A percentile compares a stretch with the other conserved stretches of the same genome.
phyloP scores from a whole-genome alignment of 2,113 vertebrate species.

The Charina bottae region DNA sequence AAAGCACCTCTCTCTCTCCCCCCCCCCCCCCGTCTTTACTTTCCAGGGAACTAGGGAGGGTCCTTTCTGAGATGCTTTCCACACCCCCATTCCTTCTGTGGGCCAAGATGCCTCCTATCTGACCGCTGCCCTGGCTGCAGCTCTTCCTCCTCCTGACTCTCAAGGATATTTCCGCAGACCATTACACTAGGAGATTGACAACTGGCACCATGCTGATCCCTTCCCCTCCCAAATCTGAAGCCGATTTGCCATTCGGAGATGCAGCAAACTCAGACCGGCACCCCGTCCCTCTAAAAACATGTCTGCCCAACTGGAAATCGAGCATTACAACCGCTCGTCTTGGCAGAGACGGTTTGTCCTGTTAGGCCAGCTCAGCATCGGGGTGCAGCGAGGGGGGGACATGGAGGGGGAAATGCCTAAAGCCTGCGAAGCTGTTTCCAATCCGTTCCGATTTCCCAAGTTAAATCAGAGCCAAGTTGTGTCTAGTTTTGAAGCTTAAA shows the following conservation, averaged over 20 bases:
- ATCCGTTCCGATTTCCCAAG: constrained; percentile 29
- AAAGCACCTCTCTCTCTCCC: too few species aligned
- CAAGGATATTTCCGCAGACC: background rate
- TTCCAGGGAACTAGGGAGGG: too few species aligned
- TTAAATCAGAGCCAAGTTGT: constrained; percentile 45
- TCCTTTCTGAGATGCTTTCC: background rate
- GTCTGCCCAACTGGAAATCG: background rate
- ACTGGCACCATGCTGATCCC: background rate
- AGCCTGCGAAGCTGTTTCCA: constrained; percentile 45
- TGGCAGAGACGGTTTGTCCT: background rate
- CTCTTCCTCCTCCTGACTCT: background rate
- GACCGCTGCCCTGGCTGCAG: background rate
- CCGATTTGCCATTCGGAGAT: background rate
- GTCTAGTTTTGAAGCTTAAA: constrained; percentile 41
- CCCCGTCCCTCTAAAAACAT: background rate
- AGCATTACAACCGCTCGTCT: background rate
- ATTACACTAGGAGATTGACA: background rate
- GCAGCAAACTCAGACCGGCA: background rate
- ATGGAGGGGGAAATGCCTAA: background rate
- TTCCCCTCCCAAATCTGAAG: background rate
- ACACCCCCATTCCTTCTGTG: background rate
- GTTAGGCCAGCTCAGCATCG: background rate
- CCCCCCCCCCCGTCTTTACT: too few species aligned
- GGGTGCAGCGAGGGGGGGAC: background rate
- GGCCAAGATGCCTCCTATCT: background rate